phyloP scores from a whole-genome alignment of 2,113 vertebrate species.

The Merops nubicus region DNA sequence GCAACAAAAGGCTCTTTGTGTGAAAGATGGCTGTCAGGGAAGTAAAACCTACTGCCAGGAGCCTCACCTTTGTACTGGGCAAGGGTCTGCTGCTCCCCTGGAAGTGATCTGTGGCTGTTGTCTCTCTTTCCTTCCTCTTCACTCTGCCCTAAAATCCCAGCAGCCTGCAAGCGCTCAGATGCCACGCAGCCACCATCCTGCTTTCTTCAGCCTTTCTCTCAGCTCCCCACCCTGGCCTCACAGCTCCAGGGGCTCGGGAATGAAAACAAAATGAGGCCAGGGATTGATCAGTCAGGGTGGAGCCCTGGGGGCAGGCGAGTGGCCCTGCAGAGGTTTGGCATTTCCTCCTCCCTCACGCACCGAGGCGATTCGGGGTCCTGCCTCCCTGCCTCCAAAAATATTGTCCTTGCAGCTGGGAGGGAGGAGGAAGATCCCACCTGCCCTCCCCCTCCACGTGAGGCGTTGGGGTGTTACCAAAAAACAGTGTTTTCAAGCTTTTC shows the following conservation, averaged over 20 bases:
- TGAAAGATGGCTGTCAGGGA: neutral
- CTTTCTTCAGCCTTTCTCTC: neutral
- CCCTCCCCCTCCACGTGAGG: neutral
- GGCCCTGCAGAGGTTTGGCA: conserved; percentile 30
- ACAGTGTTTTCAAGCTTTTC: neutral
- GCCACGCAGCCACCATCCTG: neutral
- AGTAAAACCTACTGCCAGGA: neutral
- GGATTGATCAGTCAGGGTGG: conserved; percentile 67
- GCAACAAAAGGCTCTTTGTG: conserved; percentile 32
- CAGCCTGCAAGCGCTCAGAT: neutral
- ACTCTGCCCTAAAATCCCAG: neutral
- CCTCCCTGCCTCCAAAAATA: conserved; percentile 51
- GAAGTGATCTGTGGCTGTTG: neutral
- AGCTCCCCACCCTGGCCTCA: conserved; percentile 9
- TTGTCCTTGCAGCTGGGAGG: conserved; percentile 42
- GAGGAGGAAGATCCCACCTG: neutral
- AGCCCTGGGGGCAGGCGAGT: conserved; percentile 20
- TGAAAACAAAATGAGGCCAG: conserved; percentile 50
- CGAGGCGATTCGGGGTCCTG: conserved; percentile 26
- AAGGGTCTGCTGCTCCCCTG: neutral
- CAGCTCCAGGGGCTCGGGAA: neutral
- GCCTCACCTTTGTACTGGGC: neutral
- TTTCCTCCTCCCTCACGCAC: conserved; percentile 41
- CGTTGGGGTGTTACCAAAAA: neutral
- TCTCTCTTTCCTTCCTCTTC: neutral